Conservation (phyloP, 1,140 invertebrate species). For the Brachionus angularis region DNA sequence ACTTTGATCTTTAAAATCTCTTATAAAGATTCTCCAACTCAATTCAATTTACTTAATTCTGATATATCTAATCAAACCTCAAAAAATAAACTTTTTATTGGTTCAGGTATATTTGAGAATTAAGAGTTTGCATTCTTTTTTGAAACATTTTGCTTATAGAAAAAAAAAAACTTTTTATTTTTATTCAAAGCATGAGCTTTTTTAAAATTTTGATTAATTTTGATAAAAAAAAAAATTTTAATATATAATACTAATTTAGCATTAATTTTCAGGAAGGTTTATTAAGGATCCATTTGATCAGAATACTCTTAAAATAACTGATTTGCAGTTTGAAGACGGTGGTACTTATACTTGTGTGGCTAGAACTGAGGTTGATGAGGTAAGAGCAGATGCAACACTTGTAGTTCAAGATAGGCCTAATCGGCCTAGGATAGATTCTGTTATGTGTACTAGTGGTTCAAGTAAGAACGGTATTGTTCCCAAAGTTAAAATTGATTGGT, state of each 20-base stretch:
- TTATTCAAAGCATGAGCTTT: not conserved
- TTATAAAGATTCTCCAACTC: not conserved
- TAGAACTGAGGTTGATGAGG: conserved; percentile 36
- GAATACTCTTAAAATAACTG: conserved; percentile 38
- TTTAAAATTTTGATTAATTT: not conserved
- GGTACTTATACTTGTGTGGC: conserved; percentile 44
- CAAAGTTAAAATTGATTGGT: conserved; percentile 30
- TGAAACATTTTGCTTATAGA: too few species aligned
- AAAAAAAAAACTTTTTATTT: too few species aligned
- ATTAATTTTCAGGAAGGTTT: conserved; percentile 29
- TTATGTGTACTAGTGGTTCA: conserved; percentile 27
- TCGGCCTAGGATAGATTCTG: conserved; percentile 24
- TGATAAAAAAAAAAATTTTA: too few species aligned
- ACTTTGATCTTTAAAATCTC: too few species aligned
- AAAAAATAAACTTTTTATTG: not conserved
- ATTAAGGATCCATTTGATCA: conserved; percentile 41
- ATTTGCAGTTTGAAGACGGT: conserved; percentile 43
- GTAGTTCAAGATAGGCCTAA: conserved; percentile 43
- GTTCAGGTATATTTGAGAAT: not conserved
- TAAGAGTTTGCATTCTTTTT: too few species aligned
- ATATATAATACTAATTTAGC: too few species aligned
- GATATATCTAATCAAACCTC: not conserved
- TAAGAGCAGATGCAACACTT: conserved; percentile 19
- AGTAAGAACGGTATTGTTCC: conserved; percentile 24
- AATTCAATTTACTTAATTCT: not conserved